Base-by-base conservation (phyloP, 2,113 vertebrate genomes). In the Ophthalmolycus amberensis region DNA sequence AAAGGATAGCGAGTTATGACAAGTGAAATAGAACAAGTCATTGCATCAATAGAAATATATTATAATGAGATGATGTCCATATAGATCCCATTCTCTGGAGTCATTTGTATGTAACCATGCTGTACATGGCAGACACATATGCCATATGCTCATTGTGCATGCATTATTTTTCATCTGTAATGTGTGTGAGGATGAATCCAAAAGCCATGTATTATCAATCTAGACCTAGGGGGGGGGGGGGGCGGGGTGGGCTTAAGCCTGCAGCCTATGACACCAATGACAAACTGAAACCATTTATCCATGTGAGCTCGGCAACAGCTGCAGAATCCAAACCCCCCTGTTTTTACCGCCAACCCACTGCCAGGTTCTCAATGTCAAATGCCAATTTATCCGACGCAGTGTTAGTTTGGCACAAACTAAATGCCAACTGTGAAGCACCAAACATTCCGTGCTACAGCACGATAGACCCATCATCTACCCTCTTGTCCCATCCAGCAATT, bases 121-220 rank as follows among this genome's bases (percentile, higher is more conserved):
- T 62, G 54, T 18, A 54, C 15, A 68, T 66, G 64, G 4, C 32
- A 52, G 2, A 73, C 54, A 58, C 20, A 82, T 59, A 25, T 1
- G 5, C 40, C 63, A 86, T 83, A 48, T 58, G 60, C 69, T 79
- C 50, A 64, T 60, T 40, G 38, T 42, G 70, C 58, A 62, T 58
- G 69, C 59, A 69, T 58, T 34, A 59, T 65, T 52, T 77, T 42
- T 79, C 79, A 88, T 88, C 69, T 80, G 73, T 86, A 74, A 78
- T 18, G 42, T 34, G 34, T 34, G 6, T 42, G 56, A 32, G 6
- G 75, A 79, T 77, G 16, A 84, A 80, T 79, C 11, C 44, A 75
- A 89, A 16, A 22, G 27, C 27, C 16, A 52, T 85, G 58, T 70
- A 71, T 80, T 76, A 62, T 77, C 58, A 74, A 76, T 77, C 63